Evolutionary conservation across 2,113 vertebrate species (phyloP).

Genomic region (Antennarius striatus): DNA sequence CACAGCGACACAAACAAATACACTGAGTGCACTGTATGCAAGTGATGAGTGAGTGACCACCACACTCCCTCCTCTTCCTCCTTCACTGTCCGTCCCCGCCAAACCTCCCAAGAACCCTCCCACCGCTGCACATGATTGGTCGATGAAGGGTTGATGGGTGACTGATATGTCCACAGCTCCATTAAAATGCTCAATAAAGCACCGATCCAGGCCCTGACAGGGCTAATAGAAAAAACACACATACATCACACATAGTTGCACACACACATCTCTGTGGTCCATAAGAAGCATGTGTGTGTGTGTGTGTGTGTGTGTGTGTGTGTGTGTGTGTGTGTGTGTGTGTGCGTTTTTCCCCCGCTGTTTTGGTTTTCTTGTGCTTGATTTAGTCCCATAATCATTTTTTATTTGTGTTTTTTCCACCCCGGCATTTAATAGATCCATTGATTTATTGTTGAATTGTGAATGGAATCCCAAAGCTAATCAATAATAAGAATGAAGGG

Average conservation of each 20-base stretch:
- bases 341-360: conserved; percentile 27
- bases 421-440: neutral
- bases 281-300: conserved; percentile 57
- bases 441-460: neutral
- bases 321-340: conserved; percentile 37
- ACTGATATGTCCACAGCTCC: conserved; percentile 58
- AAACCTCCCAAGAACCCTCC: conserved; percentile 65
- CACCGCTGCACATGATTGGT: conserved; percentile 65
- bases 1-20: conserved; percentile 26
- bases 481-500: neutral
- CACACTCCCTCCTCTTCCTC: conserved; percentile 21
- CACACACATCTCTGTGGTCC: conserved; percentile 17
- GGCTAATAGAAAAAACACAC: conserved; percentile 60
- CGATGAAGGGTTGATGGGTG: conserved; percentile 75
- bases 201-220: conserved; percentile 42
- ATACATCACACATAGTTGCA: too few species aligned
- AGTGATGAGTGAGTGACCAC: conserved; percentile 77
- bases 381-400: neutral
- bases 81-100: conserved; percentile 51
- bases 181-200: conserved; percentile 74
- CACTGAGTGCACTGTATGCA: conserved; percentile 50
- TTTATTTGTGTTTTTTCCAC: neutral
- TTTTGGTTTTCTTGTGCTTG: conserved; percentile 31
- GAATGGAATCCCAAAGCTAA: neutral
- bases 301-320: conserved; percentile 35